phyloP scores from a whole-genome alignment of 2,113 vertebrate genomes.

The Camelus dromedarius region DNA sequence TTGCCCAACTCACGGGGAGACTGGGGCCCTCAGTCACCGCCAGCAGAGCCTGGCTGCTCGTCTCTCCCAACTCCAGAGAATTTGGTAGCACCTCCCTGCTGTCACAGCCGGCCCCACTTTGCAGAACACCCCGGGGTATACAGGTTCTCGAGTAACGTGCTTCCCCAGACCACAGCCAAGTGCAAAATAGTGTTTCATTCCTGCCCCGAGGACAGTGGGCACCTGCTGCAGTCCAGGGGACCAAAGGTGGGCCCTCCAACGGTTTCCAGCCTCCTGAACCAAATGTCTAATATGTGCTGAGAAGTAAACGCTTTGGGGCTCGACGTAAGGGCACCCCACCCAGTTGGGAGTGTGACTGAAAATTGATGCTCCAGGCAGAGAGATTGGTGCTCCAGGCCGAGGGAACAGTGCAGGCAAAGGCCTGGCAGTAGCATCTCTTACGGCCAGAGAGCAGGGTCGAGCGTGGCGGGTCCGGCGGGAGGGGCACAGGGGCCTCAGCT shows the following conservation, averaged over 20 bases:
- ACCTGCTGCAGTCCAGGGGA: no score
- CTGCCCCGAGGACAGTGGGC: not conserved
- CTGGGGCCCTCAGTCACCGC: not conserved
- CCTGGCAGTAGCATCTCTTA: rapidly evolving
- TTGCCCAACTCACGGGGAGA: not conserved
- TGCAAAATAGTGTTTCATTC: no score
- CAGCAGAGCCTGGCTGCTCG: not conserved
- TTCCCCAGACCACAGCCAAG: not conserved
- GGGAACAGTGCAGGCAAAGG: not conserved
- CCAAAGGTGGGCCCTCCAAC: no score
- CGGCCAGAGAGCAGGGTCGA: no score
- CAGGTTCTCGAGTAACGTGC: no score
- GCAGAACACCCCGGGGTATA: not conserved
- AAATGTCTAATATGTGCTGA: not conserved
- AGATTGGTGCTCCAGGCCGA: not conserved
- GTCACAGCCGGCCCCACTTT: not conserved
- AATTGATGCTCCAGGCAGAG: not conserved
- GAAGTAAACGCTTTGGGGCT: not conserved
- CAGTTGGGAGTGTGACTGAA: not conserved
- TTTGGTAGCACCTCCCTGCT: not conserved
- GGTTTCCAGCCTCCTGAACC: not conserved
- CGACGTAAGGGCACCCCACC: not conserved
- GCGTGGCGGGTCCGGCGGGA: rapidly evolving
- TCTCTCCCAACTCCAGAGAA: not conserved
- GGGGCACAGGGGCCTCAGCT: no score